Evolutionary conservation across 2,113 vertebrate species (phyloP), one percentile per base, ranked within the genome.

Genomic region (Pterocles burchelli): DNA sequence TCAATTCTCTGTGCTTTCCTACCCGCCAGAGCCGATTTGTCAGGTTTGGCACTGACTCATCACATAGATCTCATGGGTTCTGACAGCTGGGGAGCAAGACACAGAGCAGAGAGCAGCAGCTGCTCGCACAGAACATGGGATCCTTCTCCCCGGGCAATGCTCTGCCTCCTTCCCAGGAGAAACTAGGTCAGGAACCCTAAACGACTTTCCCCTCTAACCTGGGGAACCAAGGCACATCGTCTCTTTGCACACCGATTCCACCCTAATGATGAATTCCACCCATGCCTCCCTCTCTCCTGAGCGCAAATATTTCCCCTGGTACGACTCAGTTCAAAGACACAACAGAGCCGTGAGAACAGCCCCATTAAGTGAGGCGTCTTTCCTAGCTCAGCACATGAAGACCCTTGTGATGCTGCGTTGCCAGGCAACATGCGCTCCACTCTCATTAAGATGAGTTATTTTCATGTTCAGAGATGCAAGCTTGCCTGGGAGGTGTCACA

Each of bases 391-490:
- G 82, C 68, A 46, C 6, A 71, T 1, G 66, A 77, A 77, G 81
- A 55, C 74, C 89, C 88, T 57, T 5, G 59, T 1, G 59, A 84
- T 77, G 89, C 67, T 28, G 22, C 4, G 97, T 95, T 84, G 93
- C 97, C 26, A 90, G 57, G 97, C 75, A 86, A 96, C 91, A 1
- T 3, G 58, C 74, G 38, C 91, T 88, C 79, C 68, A n/a, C 78
- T 91, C 94, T 96, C 93, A 71, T 97, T 91, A 95, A 31, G 82
- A 91, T 63, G 93, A 96, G 89, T 95, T 94, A 94, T 96, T 78
- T 33, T 43, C 91, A 74, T 25, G 58, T 58, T 72, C 49, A 25
- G 74, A 67, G 89, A 85, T 72, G 87, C 77, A 17, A 71, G 65
- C 48, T 62, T 88, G 81, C 91, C 92, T 36, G 76, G 89, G 88